Base-by-base conservation (phyloP, 2,797 vertebrate species). In the Rhinophrynus dorsalis region DNA sequence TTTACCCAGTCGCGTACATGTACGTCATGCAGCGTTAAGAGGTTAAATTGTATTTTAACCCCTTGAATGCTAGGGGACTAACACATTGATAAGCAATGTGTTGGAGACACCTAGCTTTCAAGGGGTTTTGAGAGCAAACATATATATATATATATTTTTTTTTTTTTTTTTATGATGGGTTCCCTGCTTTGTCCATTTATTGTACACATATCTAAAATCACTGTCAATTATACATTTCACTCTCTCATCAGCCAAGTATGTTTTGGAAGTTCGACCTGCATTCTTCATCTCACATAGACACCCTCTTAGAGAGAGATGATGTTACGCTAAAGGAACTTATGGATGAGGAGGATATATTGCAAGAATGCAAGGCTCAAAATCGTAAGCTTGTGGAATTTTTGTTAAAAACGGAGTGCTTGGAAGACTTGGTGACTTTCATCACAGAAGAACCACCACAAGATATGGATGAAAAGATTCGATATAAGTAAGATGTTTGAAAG, bases 261-360 rank as follows among this genome's bases (percentile, higher is more conserved):
- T 99, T 99, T 94, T 99, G 97, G 97, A 99, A 99, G 90, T 99
- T 99, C 88, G 97, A 99, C 87, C 95, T 99, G 75, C 96, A 99
- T 85, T 98, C 97, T 56, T 98, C 97, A 82, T 98, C 97, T 68
- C 97, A 99, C 88, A 97, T 99, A 80, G 97, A 99, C 90, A 98
- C 96, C 0, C 93, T 99, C 81, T 88, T 99, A 65, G 97, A 99
- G 75, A 95, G 94, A 88, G 97, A 98, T 85, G 96, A 99, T 87
- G 96, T 99, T 77, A 98, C 95, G 0, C 86, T 99, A 78, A 95
- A 93, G 33, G 97, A 98, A 76, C 79, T 99, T 60, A 98, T 99
- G 97, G 97, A 99, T 54, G 97, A 99, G 85, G 97, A 99, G 61
- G 97, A 99, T 27, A 95, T 99, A 81, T 88, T 99, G 64, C 97